These are phyloP conservation scores for Lycaena phlaeas DNA, from an alignment of 2,888 invertebrate genomes.

Conservation along the genomic window DNA sequence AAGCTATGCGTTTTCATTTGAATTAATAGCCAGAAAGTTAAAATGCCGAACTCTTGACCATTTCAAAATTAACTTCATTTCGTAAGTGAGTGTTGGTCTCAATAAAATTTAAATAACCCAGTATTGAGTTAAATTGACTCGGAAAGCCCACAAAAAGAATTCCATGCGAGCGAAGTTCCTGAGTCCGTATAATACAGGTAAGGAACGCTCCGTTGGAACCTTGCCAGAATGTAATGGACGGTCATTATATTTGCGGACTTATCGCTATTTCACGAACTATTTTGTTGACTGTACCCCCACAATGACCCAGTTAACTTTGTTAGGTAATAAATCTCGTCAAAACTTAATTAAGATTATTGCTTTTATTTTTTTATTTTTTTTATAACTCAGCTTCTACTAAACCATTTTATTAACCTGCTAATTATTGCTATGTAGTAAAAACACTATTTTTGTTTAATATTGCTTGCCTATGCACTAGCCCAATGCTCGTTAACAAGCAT, in stretches of 20 bases:
- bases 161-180: neutral
- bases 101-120: neutral
- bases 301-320: neutral
- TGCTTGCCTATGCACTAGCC: too few species aligned
- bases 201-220: neutral
- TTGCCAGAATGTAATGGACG: slow-evolving; percentile 5
- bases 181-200: slow-evolving; percentile 5
- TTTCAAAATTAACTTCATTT: too few species aligned
- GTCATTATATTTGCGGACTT: slow-evolving; percentile 6
- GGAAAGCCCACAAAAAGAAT: slow-evolving; percentile 6
- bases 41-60: too few species aligned
- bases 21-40: too few species aligned
- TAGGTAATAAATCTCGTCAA: neutral
- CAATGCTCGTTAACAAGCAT: too few species aligned
- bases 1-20: neutral
- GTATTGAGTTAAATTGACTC: neutral
- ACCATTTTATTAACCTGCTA: too few species aligned
- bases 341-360: neutral
- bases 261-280: neutral
- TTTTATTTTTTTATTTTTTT: too few species aligned
- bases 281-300: neutral
- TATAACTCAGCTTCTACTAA: too few species aligned
- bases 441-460: too few species aligned
- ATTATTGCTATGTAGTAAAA: too few species aligned
- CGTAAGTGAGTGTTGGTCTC: too few species aligned